Conservation (phyloP, 2,113 vertebrate species). For the Stercorarius parasiticus region DNA sequence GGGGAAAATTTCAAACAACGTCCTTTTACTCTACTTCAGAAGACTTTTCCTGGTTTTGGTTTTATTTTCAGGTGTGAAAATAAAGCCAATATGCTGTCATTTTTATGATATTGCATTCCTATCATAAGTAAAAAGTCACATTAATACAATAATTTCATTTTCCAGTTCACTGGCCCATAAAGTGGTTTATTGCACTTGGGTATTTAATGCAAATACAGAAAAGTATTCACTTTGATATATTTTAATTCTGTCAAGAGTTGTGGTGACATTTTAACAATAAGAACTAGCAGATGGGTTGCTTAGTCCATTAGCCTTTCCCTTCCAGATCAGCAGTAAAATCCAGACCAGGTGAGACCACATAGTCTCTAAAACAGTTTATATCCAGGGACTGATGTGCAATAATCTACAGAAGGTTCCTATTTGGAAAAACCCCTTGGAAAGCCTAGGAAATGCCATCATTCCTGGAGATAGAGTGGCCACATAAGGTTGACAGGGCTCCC, state of each 20-base stretch:
- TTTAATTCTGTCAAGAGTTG: constrained; percentile 18
- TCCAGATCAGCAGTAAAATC: not conserved
- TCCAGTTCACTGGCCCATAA: constrained; percentile 71
- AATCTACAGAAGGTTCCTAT: not conserved
- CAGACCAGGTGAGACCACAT: not conserved
- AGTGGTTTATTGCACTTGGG: constrained; percentile 63
- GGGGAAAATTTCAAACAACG: not conserved
- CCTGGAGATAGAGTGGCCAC: not conserved
- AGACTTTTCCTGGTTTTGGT: not conserved
- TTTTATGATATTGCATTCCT: constrained; percentile 57
- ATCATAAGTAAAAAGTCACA: constrained; percentile 70
- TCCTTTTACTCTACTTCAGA: not conserved
- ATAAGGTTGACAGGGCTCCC: rapidly evolving
- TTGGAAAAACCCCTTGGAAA: not conserved
- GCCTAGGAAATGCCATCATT: not conserved
- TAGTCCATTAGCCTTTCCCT: not conserved
- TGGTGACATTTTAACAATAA: constrained; percentile 33
- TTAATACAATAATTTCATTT: constrained; percentile 80
- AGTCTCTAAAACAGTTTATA: not conserved
- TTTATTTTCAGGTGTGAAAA: constrained; percentile 58
- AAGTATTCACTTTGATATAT: constrained; percentile 52
- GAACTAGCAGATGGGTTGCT: not conserved
- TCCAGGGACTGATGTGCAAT: not conserved
- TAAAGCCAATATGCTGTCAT: constrained; percentile 26
- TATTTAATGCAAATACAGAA: constrained; percentile 69